These are phyloP conservation scores for Chrysaora quinquecirrha DNA, from an alignment of 30 jellyfish, hydroid and myxozoan species.

Conservation along the genomic window DNA sequence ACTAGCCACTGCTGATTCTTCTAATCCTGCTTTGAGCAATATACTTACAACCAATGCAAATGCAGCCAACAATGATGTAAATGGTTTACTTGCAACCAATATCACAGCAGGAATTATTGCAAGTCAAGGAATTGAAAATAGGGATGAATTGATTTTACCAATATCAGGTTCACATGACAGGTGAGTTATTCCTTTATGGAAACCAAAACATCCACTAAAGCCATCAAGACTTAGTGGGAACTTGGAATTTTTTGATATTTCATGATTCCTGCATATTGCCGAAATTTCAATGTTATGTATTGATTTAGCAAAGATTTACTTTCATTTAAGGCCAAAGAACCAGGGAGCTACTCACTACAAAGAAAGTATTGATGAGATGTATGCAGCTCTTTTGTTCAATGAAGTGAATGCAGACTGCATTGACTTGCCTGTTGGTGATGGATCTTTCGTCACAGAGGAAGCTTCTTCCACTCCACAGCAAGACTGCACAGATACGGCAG, in stretches of 20 bases:
- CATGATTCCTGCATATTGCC: constrained; percentile 51
- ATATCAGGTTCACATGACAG: constrained; percentile 26
- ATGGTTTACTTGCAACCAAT: constrained; percentile 43
- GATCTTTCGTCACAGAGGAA: constrained; percentile 60
- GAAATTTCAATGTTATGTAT: constrained; percentile 1
- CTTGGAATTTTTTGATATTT: constrained; percentile 11
- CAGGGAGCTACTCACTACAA: constrained; percentile 39
- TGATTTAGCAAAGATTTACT: constrained; percentile 23
- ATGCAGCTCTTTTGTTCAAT: constrained; percentile 55
- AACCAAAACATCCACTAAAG: constrained; percentile 21
- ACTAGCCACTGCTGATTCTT: constrained; percentile 34
- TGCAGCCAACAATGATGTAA: constrained; percentile 50
- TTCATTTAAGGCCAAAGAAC: constrained; percentile 22
- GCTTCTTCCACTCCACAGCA: constrained; percentile 28
- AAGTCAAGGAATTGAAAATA: constrained; percentile 35
- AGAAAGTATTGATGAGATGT: constrained; percentile 54
- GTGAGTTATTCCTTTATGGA: constrained; percentile 16
- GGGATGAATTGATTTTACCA: constrained; percentile 23
- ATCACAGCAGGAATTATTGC: constrained; percentile 40
- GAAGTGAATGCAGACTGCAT: constrained; percentile 51
- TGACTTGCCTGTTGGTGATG: constrained; percentile 54
- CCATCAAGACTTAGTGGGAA: constrained; percentile 19
- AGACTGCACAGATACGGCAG: constrained; percentile 39
- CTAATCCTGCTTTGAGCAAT: constrained; percentile 28
- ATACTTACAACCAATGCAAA: constrained; percentile 23